These are phyloP conservation scores for Perdita meconis DNA, from an alignment of 2,888 invertebrate genomes.

Conservation along the genomic window DNA sequence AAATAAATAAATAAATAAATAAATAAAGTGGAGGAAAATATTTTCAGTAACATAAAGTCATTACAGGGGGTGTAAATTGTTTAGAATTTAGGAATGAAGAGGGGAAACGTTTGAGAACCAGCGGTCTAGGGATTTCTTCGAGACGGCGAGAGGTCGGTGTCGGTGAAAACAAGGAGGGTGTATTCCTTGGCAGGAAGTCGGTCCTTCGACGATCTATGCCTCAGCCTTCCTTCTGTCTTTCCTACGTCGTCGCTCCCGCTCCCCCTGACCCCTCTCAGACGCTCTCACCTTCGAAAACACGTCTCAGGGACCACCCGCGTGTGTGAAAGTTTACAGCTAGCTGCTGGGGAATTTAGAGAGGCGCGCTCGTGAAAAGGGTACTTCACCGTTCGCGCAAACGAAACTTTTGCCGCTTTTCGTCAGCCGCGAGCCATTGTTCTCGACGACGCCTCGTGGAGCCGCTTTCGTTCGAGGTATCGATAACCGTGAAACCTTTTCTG, in stretches of 20 bases:
- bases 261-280: conserved; percentile 3
- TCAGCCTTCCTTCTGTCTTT: conserved; percentile 39
- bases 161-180: conserved; percentile 40
- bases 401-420: not conserved
- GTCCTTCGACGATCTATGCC: conserved; percentile 54
- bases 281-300: conserved; percentile 59
- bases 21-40: no score
- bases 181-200: conserved; percentile 59
- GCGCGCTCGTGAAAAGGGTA: conserved; percentile 34
- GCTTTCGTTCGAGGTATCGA: conserved; percentile 1
- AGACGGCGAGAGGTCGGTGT: conserved; percentile 26
- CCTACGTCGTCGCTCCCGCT: conserved; percentile 30
- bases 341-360: conserved; percentile 42
- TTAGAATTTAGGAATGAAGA: no score
- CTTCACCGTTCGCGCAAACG: conserved; percentile 3
- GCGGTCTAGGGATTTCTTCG: conserved; percentile 19
- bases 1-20: no score
- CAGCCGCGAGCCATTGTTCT: conserved; percentile 15
- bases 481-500: no score
- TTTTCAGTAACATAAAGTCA: no score
- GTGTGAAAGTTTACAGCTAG: conserved; percentile 74
- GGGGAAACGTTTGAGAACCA: no score
- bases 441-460: not conserved
- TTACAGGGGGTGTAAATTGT: no score
- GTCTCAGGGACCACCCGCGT: conserved; percentile 71